Evolutionary conservation across 2,888 invertebrate species (phyloP), one percentile per base, ranked within the genome.

Genomic region (Lamproptera curius): DNA sequence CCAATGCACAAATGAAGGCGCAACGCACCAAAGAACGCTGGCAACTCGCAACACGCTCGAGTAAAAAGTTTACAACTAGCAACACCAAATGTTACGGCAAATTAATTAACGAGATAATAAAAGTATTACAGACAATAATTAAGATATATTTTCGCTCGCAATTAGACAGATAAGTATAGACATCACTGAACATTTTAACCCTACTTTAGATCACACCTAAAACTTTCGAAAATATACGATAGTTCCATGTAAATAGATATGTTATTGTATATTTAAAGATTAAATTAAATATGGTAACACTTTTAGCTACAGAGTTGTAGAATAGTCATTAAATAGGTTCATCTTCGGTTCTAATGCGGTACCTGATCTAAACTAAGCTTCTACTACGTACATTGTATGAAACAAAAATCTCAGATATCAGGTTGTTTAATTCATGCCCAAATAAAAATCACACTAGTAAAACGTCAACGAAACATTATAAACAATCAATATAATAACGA

Each of bases 271-370:
- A 31, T 31, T 31, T 31, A 72, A 58, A 78, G 82, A 77, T 77
- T 76, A 79, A 70, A 63, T 63, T 60, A 50, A 70, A 74, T 80
- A 85, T 84, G 86, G 86, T 87, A 87, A 87, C 86, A 78, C n/a
- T 67, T 76, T 76, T 63, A 61, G 57, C 73, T 77, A 79, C 66
- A 65, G 70, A 76, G 76, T 73, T 58, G 63, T 68, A 65, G 56
- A 59, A 23, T 20, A 33, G 36, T 52, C 39, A 46, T 11, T 44
- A 35, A 48, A 37, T 16, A 33, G 42, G 6, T n/a, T 39, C n/a
- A 23, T 5, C 14, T 5, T 31, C 15, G 33, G 8, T 38, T 16
- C 26, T 42, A 42, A n/a, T 31, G 15, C 33, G 23, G n/a, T 17
- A 23, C 33, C 33, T 16, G 16, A 33, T 16, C 31, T 31, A 31